These are phyloP conservation scores for Dinoponera quadriceps DNA, from an alignment of 1,140 invertebrate species.

Conservation along the genomic window DNA sequence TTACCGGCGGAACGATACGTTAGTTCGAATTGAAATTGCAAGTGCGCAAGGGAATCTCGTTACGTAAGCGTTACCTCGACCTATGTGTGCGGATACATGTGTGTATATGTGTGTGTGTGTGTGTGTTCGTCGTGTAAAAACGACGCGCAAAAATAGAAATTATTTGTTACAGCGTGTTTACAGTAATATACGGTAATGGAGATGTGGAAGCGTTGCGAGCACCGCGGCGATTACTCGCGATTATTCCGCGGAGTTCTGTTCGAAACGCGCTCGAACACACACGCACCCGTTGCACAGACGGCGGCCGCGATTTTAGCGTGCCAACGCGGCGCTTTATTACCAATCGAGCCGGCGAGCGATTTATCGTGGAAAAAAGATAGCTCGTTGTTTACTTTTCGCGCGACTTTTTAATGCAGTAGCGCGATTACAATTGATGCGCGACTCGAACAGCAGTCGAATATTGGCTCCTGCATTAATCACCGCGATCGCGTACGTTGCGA, in stretches of 20 bases:
- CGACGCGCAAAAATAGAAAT: background rate
- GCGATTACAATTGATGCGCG: slow-evolving; percentile 8
- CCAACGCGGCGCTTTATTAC: background rate
- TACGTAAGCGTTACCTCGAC: background rate
- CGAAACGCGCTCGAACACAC: background rate
- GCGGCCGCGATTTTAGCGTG: background rate
- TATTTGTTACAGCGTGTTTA: slow-evolving; percentile 15
- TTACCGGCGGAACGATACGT: slow-evolving; percentile 21
- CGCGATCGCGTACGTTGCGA: background rate
- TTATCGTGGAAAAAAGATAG: background rate
- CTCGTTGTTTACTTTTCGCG: slow-evolving; percentile 1
- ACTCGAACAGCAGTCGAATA: background rate
- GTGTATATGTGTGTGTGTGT: background rate
- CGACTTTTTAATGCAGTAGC: background rate
- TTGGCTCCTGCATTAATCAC: background rate
- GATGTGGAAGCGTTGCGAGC: background rate
- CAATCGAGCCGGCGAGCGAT: background rate
- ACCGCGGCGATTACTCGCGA: background rate
- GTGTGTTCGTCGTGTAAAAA: background rate
- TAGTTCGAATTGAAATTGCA: slow-evolving; percentile 38
- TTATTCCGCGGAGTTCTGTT: background rate
- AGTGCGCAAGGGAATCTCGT: background rate
- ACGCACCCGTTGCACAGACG: background rate
- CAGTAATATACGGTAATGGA: background rate
- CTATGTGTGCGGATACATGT: background rate